phyloP scores from a whole-genome alignment of 2,888 invertebrate genomes.

The Gasteruption jaculator region DNA sequence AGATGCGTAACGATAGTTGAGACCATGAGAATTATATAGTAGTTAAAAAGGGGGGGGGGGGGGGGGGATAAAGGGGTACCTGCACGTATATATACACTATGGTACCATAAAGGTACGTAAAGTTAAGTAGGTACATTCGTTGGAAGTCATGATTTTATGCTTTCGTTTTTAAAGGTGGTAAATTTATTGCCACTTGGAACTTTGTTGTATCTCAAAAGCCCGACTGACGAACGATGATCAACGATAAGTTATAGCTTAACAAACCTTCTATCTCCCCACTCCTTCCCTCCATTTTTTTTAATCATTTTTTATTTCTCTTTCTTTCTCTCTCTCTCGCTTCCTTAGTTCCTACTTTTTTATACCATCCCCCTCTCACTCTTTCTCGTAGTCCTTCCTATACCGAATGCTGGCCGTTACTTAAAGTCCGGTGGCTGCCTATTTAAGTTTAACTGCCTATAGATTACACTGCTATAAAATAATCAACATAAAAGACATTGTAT shows the following conservation, averaged over 20 bases:
- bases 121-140: too few relatives aligned
- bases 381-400: slow-evolving; percentile 15
- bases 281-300: too few relatives aligned
- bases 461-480: slow-evolving; percentile 47
- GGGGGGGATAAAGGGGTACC: too few relatives aligned
- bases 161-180: slow-evolving; percentile 38
- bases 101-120: too few relatives aligned
- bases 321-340: too few relatives aligned
- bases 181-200: slow-evolving; percentile 42
- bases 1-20: too few relatives aligned
- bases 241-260: slow-evolving; percentile 44
- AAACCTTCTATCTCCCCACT: too few relatives aligned
- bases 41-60: too few relatives aligned
- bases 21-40: too few relatives aligned
- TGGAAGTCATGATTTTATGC: slow-evolving; percentile 32
- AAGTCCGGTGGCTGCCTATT: too few relatives aligned
- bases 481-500: slow-evolving; percentile 41
- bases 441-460: slow-evolving; percentile 38
- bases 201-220: slow-evolving; percentile 38
- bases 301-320: neutral
- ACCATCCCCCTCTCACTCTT: slow-evolving; percentile 5
- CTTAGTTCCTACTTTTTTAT: too few relatives aligned
- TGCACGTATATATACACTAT: too few relatives aligned
- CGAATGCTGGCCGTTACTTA: slow-evolving; percentile 37
- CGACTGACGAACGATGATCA: slow-evolving; percentile 43